Evolutionary conservation across 2,888 invertebrate species (phyloP).

Genomic region (Brachyopa scutellaris): DNA sequence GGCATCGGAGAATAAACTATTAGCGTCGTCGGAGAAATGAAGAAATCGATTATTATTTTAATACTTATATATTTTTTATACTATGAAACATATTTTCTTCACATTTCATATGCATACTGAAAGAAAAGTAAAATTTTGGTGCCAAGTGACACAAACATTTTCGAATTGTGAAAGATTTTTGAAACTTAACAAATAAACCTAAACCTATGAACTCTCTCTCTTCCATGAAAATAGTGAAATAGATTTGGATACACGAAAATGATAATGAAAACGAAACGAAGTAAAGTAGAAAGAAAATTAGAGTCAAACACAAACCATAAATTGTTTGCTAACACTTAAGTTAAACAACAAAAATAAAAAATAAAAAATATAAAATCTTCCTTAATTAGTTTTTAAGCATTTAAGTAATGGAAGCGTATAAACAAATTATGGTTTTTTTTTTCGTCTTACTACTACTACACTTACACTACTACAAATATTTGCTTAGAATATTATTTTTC

Average conservation of each 20-base stretch:
- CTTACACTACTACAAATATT: conserved; percentile 10
- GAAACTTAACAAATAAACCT: conserved; percentile 19
- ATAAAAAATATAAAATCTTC: conserved; percentile 36
- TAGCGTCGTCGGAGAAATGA: conserved; percentile 75
- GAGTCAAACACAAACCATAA: conserved; percentile 49
- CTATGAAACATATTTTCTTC: conserved; percentile 39
- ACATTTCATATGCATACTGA: conserved; percentile 52
- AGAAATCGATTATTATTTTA: conserved; percentile 45
- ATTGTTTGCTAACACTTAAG: conserved; percentile 39
- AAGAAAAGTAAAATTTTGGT: conserved; percentile 45
- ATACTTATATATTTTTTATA: conserved; percentile 58
- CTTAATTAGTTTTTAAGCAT: conserved; percentile 71
- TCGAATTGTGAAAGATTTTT: conserved; percentile 51
- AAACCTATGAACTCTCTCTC: conserved; percentile 34
- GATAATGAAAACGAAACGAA: conserved; percentile 55
- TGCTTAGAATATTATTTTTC: conserved; percentile 24
- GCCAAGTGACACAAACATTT: conserved; percentile 58
- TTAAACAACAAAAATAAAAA: conserved; percentile 20
- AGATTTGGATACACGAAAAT: conserved; percentile 42
- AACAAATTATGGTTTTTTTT: conserved; percentile 44
- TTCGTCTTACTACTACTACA: conserved; percentile 30
- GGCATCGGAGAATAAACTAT: conserved; percentile 60
- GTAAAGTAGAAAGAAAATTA: conserved; percentile 31
- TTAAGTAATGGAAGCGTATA: conserved; percentile 59
- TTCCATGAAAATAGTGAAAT: conserved; percentile 55